phyloP scores from a whole-genome alignment of 2,797 vertebrate species.

The Coreius guichenoti region DNA sequence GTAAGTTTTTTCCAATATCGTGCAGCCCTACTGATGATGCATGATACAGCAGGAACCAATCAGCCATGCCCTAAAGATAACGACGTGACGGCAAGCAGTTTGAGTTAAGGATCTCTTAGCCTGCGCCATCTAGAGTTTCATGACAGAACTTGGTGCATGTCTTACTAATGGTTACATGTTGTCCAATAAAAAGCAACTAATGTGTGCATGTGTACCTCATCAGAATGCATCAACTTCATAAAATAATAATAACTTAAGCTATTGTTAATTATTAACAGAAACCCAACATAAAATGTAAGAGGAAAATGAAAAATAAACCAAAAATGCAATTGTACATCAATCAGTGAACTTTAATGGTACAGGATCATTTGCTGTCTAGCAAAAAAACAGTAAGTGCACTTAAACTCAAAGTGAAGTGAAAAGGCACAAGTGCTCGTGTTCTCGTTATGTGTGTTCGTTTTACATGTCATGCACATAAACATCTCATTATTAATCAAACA shows the following conservation, averaged over 20 bases:
- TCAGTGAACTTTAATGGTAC: conserved; percentile 87
- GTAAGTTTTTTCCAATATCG: too few relatives aligned
- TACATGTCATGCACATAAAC: conserved; percentile 86
- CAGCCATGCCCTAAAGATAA: too few relatives aligned
- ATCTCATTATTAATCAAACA: conserved; percentile 76
- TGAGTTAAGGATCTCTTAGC: too few relatives aligned
- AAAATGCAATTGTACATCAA: conserved; percentile 63
- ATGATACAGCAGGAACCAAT: too few relatives aligned
- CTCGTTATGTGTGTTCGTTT: conserved; percentile 53
- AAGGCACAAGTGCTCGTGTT: conserved; percentile 70
- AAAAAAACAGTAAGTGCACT: conserved; percentile 92
- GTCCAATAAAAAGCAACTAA: neutral
- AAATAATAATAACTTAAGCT: conserved; percentile 68
- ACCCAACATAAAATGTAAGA: conserved; percentile 81
- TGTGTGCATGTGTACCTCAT: neutral
- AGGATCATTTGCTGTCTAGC: conserved; percentile 81
- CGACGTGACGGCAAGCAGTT: too few relatives aligned
- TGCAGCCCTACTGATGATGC: too few relatives aligned
- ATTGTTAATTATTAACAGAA: conserved; percentile 80
- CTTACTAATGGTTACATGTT: neutral
- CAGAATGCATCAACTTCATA: neutral
- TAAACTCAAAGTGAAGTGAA: conserved; percentile 81
- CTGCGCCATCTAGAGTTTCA: too few relatives aligned
- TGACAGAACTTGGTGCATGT: neutral
- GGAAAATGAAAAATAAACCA: conserved; percentile 85